Evolutionary conservation across 2,888 invertebrate genomes (phyloP).

Genomic region (Trichogramma evanescens): DNA sequence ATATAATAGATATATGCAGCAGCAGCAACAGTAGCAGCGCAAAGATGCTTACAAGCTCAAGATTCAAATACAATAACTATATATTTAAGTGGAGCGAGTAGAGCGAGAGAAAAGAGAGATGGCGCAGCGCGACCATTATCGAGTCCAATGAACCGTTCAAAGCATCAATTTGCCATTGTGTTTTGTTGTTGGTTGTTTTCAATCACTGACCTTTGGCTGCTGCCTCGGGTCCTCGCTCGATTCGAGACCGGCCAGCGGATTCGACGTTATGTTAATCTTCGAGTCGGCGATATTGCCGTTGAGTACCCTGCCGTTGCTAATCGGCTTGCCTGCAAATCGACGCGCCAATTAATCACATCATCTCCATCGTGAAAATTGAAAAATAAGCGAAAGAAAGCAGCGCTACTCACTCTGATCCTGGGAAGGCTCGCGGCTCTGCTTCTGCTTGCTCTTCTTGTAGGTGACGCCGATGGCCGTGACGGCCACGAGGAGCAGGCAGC

Average conservation of each 20-base stretch:
- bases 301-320: slow-evolving; percentile 44
- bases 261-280: slow-evolving; percentile 68
- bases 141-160: slow-evolving; percentile 17
- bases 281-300: slow-evolving; percentile 45
- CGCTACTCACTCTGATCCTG: slow-evolving; percentile 38
- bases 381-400: neutral
- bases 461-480: slow-evolving; percentile 44
- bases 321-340: slow-evolving; percentile 38
- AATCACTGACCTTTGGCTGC: slow-evolving; percentile 45
- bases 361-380: neutral
- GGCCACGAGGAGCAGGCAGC: slow-evolving; percentile 48
- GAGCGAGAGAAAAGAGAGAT: slow-evolving; percentile 7
- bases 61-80: no score
- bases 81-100: neutral
- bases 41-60: no score
- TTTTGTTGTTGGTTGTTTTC: neutral
- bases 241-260: slow-evolving; percentile 62
- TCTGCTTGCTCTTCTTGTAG: slow-evolving; percentile 50
- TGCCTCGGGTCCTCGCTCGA: slow-evolving; percentile 56
- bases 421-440: slow-evolving; percentile 45
- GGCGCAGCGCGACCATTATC: slow-evolving; percentile 22
- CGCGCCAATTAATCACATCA: neutral
- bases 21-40: no score
- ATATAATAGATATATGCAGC: no score
- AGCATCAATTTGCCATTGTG: slow-evolving; percentile 14